Evolutionary conservation across 1,140 invertebrate genomes (phyloP).

Genomic region (Nixonia krombeini): DNA sequence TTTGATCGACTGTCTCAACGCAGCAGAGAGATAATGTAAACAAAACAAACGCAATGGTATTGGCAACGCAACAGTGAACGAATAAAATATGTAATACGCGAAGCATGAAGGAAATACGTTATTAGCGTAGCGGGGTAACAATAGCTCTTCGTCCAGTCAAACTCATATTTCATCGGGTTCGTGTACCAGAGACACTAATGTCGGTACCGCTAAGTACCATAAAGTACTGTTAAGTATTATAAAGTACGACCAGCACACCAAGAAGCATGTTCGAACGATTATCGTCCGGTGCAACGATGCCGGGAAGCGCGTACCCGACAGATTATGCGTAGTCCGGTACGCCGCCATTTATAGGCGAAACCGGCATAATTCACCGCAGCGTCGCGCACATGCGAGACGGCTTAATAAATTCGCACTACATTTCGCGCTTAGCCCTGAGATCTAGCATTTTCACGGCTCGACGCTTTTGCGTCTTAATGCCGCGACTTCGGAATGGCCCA

Average conservation of each 20-base stretch:
- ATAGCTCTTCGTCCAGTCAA: slow-evolving; percentile 32
- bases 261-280: slow-evolving; percentile 46
- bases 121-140: slow-evolving; percentile 22
- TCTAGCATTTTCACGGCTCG: slow-evolving; percentile 46
- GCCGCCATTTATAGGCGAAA: slow-evolving; percentile 43
- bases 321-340: slow-evolving; percentile 45
- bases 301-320: slow-evolving; percentile 26
- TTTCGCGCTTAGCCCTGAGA: slow-evolving; percentile 25
- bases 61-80: not conserved
- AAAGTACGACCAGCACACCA: slow-evolving; percentile 41
- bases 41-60: not conserved
- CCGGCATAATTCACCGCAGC: slow-evolving; percentile 37
- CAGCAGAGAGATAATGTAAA: slow-evolving; percentile 11
- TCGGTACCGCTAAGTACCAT: slow-evolving; percentile 40
- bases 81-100: slow-evolving; percentile 8
- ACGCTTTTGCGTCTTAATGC: slow-evolving; percentile 15
- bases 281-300: slow-evolving; percentile 24
- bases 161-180: slow-evolving; percentile 37
- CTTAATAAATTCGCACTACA: slow-evolving; percentile 44
- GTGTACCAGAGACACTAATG: slow-evolving; percentile 39
- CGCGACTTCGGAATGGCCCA: not conserved
- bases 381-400: slow-evolving; percentile 4
- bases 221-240: slow-evolving; percentile 44
- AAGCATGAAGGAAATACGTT: slow-evolving; percentile 18
- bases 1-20: slow-evolving; percentile 22